Conservation (phyloP, 2,888 invertebrate genomes). For the Psylliodes chrysocephalus region DNA sequence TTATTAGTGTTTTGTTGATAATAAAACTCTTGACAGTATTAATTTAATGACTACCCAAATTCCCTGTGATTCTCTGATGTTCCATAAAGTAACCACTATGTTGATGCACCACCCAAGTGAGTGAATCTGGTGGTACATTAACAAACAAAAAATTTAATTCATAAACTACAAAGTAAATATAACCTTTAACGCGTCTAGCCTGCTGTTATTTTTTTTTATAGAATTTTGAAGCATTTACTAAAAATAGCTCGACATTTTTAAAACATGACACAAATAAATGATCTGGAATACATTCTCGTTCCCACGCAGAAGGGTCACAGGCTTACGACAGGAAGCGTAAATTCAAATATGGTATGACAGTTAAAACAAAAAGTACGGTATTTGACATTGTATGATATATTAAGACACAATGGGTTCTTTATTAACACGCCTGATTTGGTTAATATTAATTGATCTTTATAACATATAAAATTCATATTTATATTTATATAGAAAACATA, state of each 20-base stretch:
- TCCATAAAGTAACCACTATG: too few relatives aligned
- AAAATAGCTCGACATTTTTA: slow-evolving; percentile 26
- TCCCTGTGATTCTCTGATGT: too few relatives aligned
- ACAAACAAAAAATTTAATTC: too few relatives aligned
- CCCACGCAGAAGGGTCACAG: slow-evolving; percentile 28
- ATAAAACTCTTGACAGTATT: too few relatives aligned
- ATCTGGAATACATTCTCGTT: slow-evolving; percentile 18
- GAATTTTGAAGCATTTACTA: slow-evolving; percentile 13
- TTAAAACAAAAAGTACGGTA: slow-evolving; percentile 3
- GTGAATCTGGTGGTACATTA: too few relatives aligned
- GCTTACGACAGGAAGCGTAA: slow-evolving; percentile 24
- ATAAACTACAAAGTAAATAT: too few relatives aligned
- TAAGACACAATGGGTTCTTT: background rate
- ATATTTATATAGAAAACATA: too few relatives aligned
- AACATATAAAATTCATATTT: too few relatives aligned
- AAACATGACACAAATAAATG: slow-evolving; percentile 29
- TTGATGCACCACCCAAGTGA: too few relatives aligned
- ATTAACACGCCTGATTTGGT: background rate
- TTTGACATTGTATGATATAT: background rate
- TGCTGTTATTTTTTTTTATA: background rate
- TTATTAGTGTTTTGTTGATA: too few relatives aligned
- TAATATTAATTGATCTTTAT: background rate
- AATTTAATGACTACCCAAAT: too few relatives aligned
- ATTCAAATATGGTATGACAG: slow-evolving; percentile 20
- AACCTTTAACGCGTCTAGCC: too few relatives aligned